A percentile compares a stretch with the other conserved stretches of the same genome.
Evolutionary conservation across 2,888 invertebrate species (phyloP).

Genomic region (Scelioninae gen. 2): DNA sequence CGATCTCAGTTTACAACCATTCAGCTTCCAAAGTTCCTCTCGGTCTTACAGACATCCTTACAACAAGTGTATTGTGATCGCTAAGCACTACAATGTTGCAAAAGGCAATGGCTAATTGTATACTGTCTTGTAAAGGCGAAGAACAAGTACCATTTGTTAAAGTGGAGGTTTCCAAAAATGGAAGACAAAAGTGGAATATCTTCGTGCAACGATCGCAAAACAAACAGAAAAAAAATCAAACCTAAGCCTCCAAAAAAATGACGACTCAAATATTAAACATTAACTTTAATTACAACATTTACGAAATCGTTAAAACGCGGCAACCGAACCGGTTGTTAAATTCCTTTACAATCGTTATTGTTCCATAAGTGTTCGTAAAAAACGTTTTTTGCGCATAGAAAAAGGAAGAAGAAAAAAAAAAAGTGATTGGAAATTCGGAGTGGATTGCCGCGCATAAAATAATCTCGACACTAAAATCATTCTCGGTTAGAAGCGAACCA

Average conservation of each 20-base stretch:
- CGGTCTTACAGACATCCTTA: conserved; percentile 31
- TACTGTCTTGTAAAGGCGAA: conserved; percentile 36
- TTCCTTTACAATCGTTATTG: too few relatives aligned
- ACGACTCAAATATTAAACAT: too few relatives aligned
- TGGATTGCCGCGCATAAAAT: too few relatives aligned
- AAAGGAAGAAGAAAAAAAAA: too few relatives aligned
- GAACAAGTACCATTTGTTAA: conserved; percentile 23
- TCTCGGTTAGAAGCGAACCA: not conserved
- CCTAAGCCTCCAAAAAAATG: too few relatives aligned
- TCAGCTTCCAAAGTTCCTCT: conserved; percentile 39
- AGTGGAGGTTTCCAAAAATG: conserved; percentile 28
- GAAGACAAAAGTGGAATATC: conserved; percentile 22
- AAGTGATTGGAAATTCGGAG: too few relatives aligned
- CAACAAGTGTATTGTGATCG: conserved; percentile 41
- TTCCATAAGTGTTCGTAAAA: too few relatives aligned
- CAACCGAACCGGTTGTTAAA: too few relatives aligned
- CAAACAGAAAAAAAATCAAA: conserved; percentile 21
- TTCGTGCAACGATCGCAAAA: conserved; percentile 4
- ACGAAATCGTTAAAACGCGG: too few relatives aligned
- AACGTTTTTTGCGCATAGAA: too few relatives aligned
- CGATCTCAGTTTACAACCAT: conserved; percentile 38
- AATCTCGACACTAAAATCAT: too few relatives aligned
- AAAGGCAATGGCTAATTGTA: conserved; percentile 42
- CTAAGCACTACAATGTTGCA: conserved; percentile 21
- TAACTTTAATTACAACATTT: not conserved